phyloP scores from a whole-genome alignment of 2,888 invertebrate genomes.

The Gymnosoma rotundatum region DNA sequence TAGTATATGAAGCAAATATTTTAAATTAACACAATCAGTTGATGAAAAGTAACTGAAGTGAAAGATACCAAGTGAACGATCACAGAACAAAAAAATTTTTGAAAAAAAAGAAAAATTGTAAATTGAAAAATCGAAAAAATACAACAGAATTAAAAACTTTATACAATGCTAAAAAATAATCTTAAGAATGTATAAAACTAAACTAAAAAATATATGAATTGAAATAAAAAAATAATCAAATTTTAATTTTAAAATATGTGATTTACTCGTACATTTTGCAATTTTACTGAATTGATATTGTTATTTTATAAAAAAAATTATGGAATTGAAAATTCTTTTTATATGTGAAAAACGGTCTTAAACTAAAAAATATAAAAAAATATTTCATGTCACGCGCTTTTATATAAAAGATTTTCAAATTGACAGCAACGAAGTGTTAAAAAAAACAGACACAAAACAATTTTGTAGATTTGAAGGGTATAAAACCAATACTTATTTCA shows the following conservation, averaged over 20 bases:
- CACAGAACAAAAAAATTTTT: conserved; percentile 4
- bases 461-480: too few relatives aligned
- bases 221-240: conserved; percentile 7
- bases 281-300: neutral
- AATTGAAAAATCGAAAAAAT: neutral
- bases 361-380: conserved; percentile 5
- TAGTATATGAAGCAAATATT: conserved; percentile 72
- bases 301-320: neutral
- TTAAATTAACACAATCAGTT: conserved; percentile 73
- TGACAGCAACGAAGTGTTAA: too few relatives aligned
- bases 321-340: conserved; percentile 38
- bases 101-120: conserved; percentile 29
- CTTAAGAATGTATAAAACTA: too few relatives aligned
- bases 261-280: neutral
- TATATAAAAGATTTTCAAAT: conserved; percentile 23
- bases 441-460: too few relatives aligned
- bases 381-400: conserved; percentile 39
- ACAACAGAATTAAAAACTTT: neutral
- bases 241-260: too few relatives aligned
- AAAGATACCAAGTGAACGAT: conserved; percentile 44
- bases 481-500: too few relatives aligned
- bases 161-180: too few relatives aligned
- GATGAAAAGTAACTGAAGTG: conserved; percentile 67
- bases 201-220: too few relatives aligned
- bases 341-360: neutral